Evolutionary conservation across 2,888 invertebrate genomes (phyloP).

Genomic region (Pantelozetes paolii): DNA sequence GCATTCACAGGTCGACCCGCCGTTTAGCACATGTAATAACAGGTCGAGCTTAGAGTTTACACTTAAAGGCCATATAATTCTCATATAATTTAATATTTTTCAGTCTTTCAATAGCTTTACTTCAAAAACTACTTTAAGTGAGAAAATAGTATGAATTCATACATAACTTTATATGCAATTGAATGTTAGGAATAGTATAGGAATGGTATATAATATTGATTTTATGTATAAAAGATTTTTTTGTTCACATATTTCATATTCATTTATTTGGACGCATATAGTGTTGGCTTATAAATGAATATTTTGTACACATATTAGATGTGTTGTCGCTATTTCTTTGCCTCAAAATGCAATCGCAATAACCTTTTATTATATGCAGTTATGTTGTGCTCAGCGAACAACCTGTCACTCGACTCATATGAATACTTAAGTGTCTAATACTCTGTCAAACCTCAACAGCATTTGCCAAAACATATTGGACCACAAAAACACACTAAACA

Average conservation of each 20-base stretch:
- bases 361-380: not conserved
- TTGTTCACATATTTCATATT: conserved; percentile 32
- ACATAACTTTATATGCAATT: conserved; percentile 32
- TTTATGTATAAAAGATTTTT: conserved; percentile 21
- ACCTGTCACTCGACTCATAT: conserved; percentile 26
- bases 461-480: not conserved
- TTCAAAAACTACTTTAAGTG: not conserved
- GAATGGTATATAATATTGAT: too few relatives aligned
- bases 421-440: conserved; percentile 27
- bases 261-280: conserved; percentile 14
- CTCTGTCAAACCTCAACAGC: not conserved
- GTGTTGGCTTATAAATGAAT: not conserved
- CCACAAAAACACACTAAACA: not conserved
- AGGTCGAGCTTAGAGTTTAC: not conserved
- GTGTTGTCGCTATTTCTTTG: not conserved
- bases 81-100: conserved; percentile 31
- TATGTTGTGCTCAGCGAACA: not conserved
- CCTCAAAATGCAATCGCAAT: not conserved
- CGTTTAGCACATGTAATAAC: conserved; percentile 20
- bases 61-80: conserved; percentile 19
- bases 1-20: conserved; percentile 20
- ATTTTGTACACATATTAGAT: conserved; percentile 7
- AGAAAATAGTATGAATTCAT: conserved; percentile 19
- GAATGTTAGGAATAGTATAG: not conserved
- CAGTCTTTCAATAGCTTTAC: not conserved